Conservation (phyloP, 2,797 vertebrate genomes). For the Bovichtus variegatus region DNA sequence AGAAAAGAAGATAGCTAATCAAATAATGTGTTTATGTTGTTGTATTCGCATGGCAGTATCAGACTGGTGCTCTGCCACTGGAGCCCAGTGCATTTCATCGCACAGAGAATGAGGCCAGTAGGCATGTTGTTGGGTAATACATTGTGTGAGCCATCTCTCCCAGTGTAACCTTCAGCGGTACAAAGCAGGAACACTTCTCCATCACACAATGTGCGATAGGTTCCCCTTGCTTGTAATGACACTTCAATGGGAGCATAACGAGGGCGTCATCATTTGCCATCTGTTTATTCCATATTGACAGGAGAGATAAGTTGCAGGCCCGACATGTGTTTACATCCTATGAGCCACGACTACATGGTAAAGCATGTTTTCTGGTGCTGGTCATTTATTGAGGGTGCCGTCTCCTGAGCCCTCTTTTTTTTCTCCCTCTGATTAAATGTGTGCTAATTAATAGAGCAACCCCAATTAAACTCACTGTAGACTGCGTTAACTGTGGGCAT, state of each 20-base stretch:
- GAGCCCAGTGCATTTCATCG: constrained; percentile 2
- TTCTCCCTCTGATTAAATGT: constrained; percentile 17
- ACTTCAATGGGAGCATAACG: not conserved
- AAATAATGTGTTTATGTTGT: constrained; percentile 66
- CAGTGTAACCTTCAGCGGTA: constrained; percentile 36
- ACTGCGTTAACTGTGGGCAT: not conserved
- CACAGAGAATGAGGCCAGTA: constrained; percentile 4
- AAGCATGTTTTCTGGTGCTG: constrained; percentile 10
- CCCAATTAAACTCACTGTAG: constrained; percentile 9
- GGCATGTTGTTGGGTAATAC: constrained; percentile 29
- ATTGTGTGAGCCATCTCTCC: constrained; percentile 29
- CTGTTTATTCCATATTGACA: constrained; percentile 18
- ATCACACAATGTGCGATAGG: not conserved
- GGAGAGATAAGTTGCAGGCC: constrained; percentile 12
- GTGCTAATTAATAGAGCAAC: constrained; percentile 25
- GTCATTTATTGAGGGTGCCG: constrained; percentile 15
- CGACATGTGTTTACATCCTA: constrained; percentile 2
- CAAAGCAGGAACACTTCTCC: constrained; percentile 2
- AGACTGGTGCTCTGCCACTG: not conserved
- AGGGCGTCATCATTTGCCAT: constrained; percentile 19
- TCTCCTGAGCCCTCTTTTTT: constrained; percentile 6
- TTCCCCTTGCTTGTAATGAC: not conserved
- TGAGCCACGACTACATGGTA: not conserved
- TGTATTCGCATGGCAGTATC: constrained; percentile 31
- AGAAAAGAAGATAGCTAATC: constrained; percentile 71